Percentiles rank a stretch among this genome's conserved stretches.
phyloP scores from a whole-genome alignment of 2,888 invertebrate genomes.

The Lycaena phlaeas region DNA sequence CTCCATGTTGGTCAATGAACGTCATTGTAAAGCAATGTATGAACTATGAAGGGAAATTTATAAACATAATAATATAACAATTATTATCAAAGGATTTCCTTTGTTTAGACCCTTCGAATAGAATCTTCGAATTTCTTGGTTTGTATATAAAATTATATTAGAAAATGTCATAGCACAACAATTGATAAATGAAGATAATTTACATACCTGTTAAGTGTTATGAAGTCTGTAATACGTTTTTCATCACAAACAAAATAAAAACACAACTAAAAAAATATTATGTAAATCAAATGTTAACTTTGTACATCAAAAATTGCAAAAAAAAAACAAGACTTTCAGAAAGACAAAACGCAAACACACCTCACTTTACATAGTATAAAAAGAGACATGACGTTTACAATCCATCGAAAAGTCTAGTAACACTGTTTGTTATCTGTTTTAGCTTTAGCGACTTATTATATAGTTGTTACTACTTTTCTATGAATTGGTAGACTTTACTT shows the following conservation, averaged over 20 bases:
- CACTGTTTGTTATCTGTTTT: no score
- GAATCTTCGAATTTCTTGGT: no score
- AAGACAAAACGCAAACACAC: constrained; percentile 25
- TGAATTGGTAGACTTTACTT: no score
- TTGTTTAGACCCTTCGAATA: no score
- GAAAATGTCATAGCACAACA: no score
- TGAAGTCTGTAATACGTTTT: neutral
- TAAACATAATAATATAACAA: no score
- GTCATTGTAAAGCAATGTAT: constrained; percentile 5
- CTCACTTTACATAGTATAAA: constrained; percentile 14
- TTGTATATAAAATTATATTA: no score
- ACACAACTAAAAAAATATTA: constrained; percentile 9
- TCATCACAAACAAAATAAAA: neutral
- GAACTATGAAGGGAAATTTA: neutral
- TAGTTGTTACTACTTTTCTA: no score
- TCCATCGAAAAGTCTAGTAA: neutral
- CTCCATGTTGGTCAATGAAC: constrained; percentile 10
- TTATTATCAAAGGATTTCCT: no score
- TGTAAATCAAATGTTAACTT: constrained; percentile 12
- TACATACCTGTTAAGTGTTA: constrained; percentile 3
- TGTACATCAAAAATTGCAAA: constrained; percentile 20
- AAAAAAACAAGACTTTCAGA: constrained; percentile 23
- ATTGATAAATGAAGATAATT: neutral
- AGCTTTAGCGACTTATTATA: no score
- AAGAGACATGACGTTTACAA: constrained; percentile 1